Evolutionary conservation across 2,113 vertebrate species (phyloP).

Genomic region (Abramis brama): DNA sequence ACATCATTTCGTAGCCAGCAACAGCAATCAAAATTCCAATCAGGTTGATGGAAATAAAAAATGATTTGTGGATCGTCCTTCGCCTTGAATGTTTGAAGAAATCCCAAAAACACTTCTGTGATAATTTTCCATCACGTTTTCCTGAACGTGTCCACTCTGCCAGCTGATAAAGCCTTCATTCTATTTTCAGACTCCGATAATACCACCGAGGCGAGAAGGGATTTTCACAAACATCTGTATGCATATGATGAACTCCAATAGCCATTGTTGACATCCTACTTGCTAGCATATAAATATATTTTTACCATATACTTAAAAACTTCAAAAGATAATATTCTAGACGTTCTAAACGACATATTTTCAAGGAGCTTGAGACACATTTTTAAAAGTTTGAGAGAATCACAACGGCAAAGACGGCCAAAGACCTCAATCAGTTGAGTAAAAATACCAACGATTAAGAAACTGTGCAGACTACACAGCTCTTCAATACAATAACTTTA

Average conservation of each 20-base stretch:
- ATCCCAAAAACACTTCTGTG: slow-evolving; percentile 1
- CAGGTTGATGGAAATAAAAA: slow-evolving; percentile 24
- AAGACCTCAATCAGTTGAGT: neutral
- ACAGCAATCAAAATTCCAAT: slow-evolving; percentile 29
- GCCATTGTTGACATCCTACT: neutral
- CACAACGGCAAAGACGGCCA: neutral
- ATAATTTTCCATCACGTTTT: slow-evolving; percentile 5
- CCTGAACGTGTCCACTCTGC: neutral
- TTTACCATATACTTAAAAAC: neutral
- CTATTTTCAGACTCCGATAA: neutral
- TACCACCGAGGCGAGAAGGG: neutral
- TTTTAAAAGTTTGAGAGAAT: neutral
- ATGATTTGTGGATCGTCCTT: neutral
- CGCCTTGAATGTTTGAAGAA: neutral
- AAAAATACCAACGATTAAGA: neutral
- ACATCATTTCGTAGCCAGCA: neutral
- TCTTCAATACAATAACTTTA: neutral
- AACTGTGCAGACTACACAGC: neutral
- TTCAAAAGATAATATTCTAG: neutral
- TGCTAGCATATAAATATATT: neutral
- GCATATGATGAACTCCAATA: neutral
- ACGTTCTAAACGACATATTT: neutral
- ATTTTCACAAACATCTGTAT: slow-evolving; percentile 18
- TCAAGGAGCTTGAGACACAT: neutral
- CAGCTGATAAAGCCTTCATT: neutral